phyloP scores from a whole-genome alignment of 2,888 invertebrate genomes.

The Yponomeuta malinellus region DNA sequence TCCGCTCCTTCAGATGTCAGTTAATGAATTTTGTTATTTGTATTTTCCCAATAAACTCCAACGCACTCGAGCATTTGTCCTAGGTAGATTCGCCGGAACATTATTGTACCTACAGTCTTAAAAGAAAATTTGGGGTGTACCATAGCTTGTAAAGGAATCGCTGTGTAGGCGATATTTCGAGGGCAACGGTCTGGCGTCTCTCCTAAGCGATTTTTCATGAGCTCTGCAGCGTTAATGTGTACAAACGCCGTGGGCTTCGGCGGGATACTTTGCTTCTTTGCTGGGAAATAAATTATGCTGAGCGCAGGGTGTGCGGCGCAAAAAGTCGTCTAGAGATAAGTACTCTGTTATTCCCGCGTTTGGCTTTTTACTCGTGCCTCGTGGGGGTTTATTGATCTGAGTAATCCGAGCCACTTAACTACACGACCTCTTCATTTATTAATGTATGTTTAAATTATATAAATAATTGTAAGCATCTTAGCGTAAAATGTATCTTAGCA shows the following conservation, averaged over 20 bases:
- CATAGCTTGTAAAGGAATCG: slow-evolving; percentile 10
- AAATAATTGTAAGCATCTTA: too few species aligned
- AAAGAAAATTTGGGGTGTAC: slow-evolving; percentile 7
- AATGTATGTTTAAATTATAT: too few species aligned
- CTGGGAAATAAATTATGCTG: slow-evolving; percentile 68
- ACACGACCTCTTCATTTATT: too few species aligned
- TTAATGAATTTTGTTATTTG: too few species aligned
- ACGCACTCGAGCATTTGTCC: too few species aligned
- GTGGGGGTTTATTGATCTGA: neutral
- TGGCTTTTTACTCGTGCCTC: slow-evolving; percentile 27
- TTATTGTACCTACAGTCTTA: neutral
- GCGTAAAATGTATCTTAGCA: too few species aligned
- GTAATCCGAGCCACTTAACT: too few species aligned
- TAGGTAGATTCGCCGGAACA: neutral
- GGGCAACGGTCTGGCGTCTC: slow-evolving; percentile 31
- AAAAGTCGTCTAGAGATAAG: slow-evolving; percentile 53
- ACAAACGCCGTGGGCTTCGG: slow-evolving; percentile 59
- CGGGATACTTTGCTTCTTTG: slow-evolving; percentile 60
- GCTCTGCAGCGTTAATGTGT: slow-evolving; percentile 68
- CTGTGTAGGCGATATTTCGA: slow-evolving; percentile 10
- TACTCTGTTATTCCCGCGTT: slow-evolving; percentile 39
- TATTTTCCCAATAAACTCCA: too few species aligned
- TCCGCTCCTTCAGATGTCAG: too few species aligned
- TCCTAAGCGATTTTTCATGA: slow-evolving; percentile 74
- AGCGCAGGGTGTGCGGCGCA: slow-evolving; percentile 40